Evolutionary conservation across 2,797 vertebrate species (phyloP).

Genomic region (Mus caroli): DNA sequence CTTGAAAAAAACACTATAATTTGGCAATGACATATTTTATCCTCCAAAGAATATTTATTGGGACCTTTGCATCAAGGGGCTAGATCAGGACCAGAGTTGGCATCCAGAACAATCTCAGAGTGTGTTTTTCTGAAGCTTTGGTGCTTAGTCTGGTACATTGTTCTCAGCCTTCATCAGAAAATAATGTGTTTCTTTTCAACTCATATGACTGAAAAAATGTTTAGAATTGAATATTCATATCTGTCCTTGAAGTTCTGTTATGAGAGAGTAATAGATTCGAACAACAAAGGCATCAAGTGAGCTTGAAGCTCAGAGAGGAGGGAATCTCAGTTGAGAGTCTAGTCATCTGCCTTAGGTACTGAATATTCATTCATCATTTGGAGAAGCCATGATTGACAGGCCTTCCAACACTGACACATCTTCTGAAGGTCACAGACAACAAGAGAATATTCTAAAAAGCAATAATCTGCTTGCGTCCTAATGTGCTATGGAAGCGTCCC

Average conservation of each 20-base stretch:
- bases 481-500: slow-evolving; percentile 86
- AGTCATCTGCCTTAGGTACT: not conserved
- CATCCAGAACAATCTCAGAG: fast-evolving
- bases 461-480: slow-evolving; percentile 86
- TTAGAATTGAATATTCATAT: not conserved
- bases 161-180: not conserved
- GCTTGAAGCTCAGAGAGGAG: slow-evolving; percentile 38
- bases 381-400: slow-evolving; percentile 70
- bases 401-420: slow-evolving; percentile 65
- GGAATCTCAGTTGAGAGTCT: not conserved
- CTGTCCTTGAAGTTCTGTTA: slow-evolving; percentile 37
- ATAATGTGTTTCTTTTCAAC: not conserved
- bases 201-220: not conserved
- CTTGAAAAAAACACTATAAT: not conserved
- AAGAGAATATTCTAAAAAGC: slow-evolving; percentile 86
- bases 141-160: too few species aligned
- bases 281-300: slow-evolving; percentile 35
- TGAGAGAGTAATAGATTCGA: not conserved
- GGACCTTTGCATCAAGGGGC: fast-evolving
- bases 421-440: slow-evolving; percentile 85
- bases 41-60: not conserved
- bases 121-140: fast-evolving
- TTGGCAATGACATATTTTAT: not conserved
- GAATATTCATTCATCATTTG: slow-evolving; percentile 52
- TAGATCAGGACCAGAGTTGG: fast-evolving